Evolutionary conservation across 2,797 vertebrate genomes (phyloP).

Genomic region (Cossypha dichroa): DNA sequence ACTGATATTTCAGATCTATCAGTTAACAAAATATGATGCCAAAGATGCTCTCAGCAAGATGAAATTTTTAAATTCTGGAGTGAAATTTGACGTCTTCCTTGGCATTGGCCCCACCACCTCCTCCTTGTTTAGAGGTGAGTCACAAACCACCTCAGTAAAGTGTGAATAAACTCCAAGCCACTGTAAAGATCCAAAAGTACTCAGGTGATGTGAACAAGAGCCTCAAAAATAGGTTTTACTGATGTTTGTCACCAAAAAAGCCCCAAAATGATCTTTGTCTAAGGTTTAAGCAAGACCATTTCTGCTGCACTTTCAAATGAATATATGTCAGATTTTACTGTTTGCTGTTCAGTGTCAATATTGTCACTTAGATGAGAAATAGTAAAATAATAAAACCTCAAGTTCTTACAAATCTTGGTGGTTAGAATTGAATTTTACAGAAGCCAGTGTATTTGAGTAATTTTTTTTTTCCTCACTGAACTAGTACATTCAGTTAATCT

Average conservation of each 20-base stretch:
- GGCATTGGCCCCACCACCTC: neutral
- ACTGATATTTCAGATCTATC: neutral
- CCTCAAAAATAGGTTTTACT: neutral
- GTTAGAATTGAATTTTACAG: neutral
- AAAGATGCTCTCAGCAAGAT: neutral
- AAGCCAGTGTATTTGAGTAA: neutral
- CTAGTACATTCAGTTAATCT: neutral
- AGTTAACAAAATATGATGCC: neutral
- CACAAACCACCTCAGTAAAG: neutral
- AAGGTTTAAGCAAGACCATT: neutral
- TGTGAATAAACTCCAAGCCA: neutral
- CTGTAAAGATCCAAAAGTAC: neutral
- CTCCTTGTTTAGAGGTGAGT: neutral
- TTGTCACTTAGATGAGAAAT: neutral
- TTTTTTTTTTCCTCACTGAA: neutral
- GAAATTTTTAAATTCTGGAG: neutral
- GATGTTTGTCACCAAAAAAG: neutral
- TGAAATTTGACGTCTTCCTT: neutral
- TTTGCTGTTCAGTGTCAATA: neutral
- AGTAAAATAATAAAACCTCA: neutral
- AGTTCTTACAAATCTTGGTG: neutral
- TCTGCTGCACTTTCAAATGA: neutral
- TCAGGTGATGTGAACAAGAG: neutral
- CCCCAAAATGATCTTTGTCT: neutral
- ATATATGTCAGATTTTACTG: neutral